phyloP scores from a whole-genome alignment of 2,888 invertebrate species.

The Tipula unca region DNA sequence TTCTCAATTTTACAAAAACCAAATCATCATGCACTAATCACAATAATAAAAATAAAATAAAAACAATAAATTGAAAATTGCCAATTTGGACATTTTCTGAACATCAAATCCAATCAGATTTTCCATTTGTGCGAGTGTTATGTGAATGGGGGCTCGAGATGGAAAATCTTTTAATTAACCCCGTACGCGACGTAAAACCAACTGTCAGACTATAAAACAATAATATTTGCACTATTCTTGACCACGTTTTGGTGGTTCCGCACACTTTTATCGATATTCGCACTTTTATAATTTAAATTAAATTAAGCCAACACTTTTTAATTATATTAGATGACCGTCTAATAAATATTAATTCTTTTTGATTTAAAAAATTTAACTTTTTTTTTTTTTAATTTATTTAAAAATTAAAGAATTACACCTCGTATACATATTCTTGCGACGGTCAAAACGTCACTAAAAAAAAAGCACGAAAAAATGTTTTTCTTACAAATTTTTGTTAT shows the following conservation, averaged over 20 bases:
- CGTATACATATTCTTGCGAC: conserved; percentile 17
- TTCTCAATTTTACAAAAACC: neutral
- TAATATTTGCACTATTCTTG: neutral
- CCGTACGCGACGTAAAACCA: neutral
- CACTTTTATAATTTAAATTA: neutral
- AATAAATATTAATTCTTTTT: neutral
- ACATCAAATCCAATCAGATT: neutral
- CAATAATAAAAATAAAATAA: neutral
- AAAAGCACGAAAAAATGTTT: neutral
- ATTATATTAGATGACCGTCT: neutral
- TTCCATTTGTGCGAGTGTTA: neutral
- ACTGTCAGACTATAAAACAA: no score
- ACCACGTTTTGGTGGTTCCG: neutral
- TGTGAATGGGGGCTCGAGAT: neutral
- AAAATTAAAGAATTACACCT: neutral
- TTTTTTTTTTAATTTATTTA: conserved; percentile 8
- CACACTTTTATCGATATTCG: neutral
- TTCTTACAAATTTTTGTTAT: neutral
- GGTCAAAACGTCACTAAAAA: conserved; percentile 16
- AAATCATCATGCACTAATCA: neutral
- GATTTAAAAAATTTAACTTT: neutral
- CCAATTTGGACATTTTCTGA: neutral
- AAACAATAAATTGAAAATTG: neutral
- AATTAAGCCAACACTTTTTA: neutral
- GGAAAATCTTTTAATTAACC: neutral